Percentiles rank a stretch among this genome's conserved stretches.
Evolutionary conservation across 2,797 vertebrate genomes (phyloP).

Genomic region (Remorina albescens): DNA sequence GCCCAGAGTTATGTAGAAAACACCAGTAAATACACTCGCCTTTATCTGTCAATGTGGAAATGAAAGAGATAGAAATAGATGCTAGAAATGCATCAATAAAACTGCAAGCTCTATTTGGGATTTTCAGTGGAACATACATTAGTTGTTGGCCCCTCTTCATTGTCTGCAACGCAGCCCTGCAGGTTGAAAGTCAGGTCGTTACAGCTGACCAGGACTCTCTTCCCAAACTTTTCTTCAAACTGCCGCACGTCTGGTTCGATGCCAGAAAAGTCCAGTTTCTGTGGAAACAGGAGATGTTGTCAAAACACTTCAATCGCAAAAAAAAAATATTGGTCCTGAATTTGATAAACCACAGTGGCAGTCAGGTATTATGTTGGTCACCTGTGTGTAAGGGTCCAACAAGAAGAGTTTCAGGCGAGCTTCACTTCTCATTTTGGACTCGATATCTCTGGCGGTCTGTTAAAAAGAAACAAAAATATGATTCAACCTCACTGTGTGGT

Average conservation of each 20-base stretch:
- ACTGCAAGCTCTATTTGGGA: background rate
- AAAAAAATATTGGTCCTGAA: background rate
- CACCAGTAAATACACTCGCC: background rate
- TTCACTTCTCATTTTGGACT: conserved; percentile 94
- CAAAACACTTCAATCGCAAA: background rate
- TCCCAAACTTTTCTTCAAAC: conserved; percentile 97
- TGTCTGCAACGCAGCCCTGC: conserved; percentile 95
- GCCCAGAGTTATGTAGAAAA: background rate
- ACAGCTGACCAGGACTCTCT: conserved; percentile 93
- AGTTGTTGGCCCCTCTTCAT: conserved; percentile 94
- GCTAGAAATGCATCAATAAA: background rate
- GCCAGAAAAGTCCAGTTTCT: conserved; percentile 95
- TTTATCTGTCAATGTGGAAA: too few relatives aligned
- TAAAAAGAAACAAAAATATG: conserved; percentile 52
- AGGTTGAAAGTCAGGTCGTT: conserved; percentile 95
- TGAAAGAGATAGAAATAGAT: background rate
- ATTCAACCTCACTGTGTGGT: too few relatives aligned
- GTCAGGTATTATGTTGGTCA: conserved; percentile 63
- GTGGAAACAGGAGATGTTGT: conserved; percentile 39
- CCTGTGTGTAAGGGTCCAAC: conserved; percentile 97
- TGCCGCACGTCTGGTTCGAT: conserved; percentile 93
- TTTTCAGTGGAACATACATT: conserved; percentile 85
- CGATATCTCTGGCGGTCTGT: conserved; percentile 92
- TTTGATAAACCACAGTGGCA: background rate
- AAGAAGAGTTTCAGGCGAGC: conserved; percentile 94